Base-by-base conservation (phyloP, 2,797 vertebrate species). In the Numenius phaeopus region DNA sequence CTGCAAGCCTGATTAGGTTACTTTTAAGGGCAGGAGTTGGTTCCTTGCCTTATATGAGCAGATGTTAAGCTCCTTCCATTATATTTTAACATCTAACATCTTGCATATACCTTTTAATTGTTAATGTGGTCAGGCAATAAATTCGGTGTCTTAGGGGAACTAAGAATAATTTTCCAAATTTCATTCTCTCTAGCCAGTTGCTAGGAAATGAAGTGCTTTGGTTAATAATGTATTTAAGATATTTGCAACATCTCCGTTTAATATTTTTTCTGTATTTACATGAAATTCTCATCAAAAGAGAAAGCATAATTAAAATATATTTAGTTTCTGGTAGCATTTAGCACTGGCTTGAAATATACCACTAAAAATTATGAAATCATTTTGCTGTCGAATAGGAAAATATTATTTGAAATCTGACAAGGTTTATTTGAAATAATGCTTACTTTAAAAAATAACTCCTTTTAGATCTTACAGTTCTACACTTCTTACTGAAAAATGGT, bases 401-500 rank as follows among this genome's bases (percentile, higher is more conserved):
- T 92, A 75, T 86, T 92, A 89, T 96, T 97, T 97, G 96, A 92
- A 92, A 59, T 92, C 87, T 98, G 97, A 97, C 98, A 97, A 95
- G 87, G 92, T 94, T 98, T 98, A 97, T 98, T 98, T 98, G 97
- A 98, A 98, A 97, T 96, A 98, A 98, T 91, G 94, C 97, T 98
- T 98, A 65, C 93, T 97, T 98, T 97, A 81, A 94, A 98, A 98
- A 98, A 95, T 61, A 97, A 82, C 75, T 95, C 94, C 73, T 97
- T 90, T 96, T 96, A 97, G 96, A 83, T 94, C 97, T 97, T 92
- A 90, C 69, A 88, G 26, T 97, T 98, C 96, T 96, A 46, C 91
- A 86, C 94, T 97, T 97, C 95, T 90, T 92, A 84, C 95, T 95
- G 97, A 97, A 97, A 97, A 98, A 96, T 85, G 88, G 97, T 95